Conservation (phyloP, 2,888 invertebrate species). For the Chrysolina americana region DNA sequence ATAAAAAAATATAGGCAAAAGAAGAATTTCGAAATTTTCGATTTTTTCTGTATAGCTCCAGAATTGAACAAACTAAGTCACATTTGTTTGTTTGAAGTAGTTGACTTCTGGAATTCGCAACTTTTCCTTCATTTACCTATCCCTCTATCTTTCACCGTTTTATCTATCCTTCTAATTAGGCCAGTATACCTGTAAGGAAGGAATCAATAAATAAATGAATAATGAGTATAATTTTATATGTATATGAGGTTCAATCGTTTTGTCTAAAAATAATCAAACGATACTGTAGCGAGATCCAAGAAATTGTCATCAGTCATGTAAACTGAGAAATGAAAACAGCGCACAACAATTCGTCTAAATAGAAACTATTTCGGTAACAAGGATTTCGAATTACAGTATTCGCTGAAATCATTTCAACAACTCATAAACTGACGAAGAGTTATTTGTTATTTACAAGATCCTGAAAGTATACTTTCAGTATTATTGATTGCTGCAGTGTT, state of each 20-base stretch:
- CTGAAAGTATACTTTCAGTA: background rate
- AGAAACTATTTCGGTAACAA: slow-evolving; percentile 1
- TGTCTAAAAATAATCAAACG: background rate
- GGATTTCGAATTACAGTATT: background rate
- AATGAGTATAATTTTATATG: background rate
- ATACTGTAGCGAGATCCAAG: background rate
- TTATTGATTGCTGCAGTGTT: background rate
- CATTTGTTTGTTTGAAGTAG: too few relatives aligned
- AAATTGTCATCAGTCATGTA: slow-evolving; percentile 7
- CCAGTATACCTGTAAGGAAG: too few relatives aligned
- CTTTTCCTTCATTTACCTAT: too few relatives aligned
- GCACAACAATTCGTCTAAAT: background rate
- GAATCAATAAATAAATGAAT: too few relatives aligned
- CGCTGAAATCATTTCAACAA: background rate
- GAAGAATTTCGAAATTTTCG: too few relatives aligned
- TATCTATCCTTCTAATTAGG: too few relatives aligned
- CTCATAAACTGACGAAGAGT: background rate
- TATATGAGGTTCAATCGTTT: background rate
- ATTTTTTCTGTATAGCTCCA: too few relatives aligned
- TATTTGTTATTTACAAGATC: background rate
- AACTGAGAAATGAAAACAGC: background rate
- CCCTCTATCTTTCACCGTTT: too few relatives aligned
- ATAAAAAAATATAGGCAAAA: too few relatives aligned
- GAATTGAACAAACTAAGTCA: too few relatives aligned
- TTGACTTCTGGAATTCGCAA: too few relatives aligned